These are phyloP conservation scores for Drosophila recens DNA, from an alignment of 2,888 invertebrate species.

Conservation along the genomic window DNA sequence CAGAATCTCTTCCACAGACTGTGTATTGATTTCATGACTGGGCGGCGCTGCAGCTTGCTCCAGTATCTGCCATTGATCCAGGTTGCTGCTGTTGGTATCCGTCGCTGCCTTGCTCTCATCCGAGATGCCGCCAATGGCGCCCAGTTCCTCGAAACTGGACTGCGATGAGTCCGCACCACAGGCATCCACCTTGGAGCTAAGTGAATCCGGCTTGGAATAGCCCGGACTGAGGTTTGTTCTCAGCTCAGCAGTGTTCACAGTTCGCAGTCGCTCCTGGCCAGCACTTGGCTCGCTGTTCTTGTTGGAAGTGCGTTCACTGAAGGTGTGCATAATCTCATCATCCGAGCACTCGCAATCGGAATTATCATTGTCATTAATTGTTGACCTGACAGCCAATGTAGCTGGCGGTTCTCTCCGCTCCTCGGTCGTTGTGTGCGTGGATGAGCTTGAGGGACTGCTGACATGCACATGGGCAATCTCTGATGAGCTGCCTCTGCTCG, in stretches of 20 bases:
- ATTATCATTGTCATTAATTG: conserved; percentile 29
- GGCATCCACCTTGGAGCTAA: conserved; percentile 66
- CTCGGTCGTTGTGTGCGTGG: conserved; percentile 40
- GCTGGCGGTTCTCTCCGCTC: conserved; percentile 37
- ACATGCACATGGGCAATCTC: conserved; percentile 55
- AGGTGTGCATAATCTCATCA: conserved; percentile 83
- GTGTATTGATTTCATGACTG: conserved; percentile 22
- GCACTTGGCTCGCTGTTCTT: conserved; percentile 47
- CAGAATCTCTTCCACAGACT: conserved; percentile 60
- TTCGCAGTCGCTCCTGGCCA: conserved; percentile 17
- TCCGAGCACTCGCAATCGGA: conserved; percentile 85
- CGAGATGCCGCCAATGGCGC: conserved; percentile 84
- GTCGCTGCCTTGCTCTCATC: conserved; percentile 82
- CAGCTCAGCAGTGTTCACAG: background rate
- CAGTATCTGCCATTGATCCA: conserved; percentile 84
- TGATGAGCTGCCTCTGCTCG: conserved; percentile 17
- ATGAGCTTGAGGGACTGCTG: conserved; percentile 45
- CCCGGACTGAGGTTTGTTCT: conserved; percentile 57
- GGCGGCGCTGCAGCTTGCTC: conserved; percentile 37
- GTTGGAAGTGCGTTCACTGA: conserved; percentile 71
- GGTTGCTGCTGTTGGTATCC: conserved; percentile 78
- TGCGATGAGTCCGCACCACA: conserved; percentile 82
- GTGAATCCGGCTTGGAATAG: conserved; percentile 61
- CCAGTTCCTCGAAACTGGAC: conserved; percentile 85
- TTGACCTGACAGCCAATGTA: conserved; percentile 12